Evolutionary conservation across 2,797 vertebrate species (phyloP), one percentile per base, ranked within the genome.

Genomic region (Clamator glandarius): DNA sequence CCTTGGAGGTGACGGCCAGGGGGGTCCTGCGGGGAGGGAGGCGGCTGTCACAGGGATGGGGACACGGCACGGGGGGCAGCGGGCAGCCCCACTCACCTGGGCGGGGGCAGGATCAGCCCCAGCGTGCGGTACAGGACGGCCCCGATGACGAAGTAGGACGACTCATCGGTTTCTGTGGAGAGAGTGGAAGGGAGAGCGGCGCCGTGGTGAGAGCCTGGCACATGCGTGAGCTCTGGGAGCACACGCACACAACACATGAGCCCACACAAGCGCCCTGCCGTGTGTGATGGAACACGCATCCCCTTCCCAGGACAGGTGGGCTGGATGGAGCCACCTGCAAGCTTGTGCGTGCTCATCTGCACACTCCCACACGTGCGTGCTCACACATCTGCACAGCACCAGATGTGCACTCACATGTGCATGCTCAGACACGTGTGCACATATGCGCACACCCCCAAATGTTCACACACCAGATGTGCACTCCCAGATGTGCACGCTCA

Each of bases 61-160:
- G 57, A 41, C 51, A 3, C 4, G 6, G 39, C 2, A 0, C 1
- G 17, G 81, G 90, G 69, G 54, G 18, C 84, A 16, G 74, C 17
- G 18, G 91, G 84, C 24, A 35, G 87, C 7, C 64, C 61, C 72
- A 97, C 99, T 98, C 97, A 99, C 99, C 97, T 98, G 44, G 99
- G 99, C 16, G 98, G 98, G 8, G 99, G 99, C 95, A 99, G 97
- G 97, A 99, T 99, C 92, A 98, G 95, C 44, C 98, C 98, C 73
- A 99, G 96, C 1, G 99, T 99, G 92, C 99, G 98, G 96, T 99
- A 99, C 92, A 99, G 97, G 96, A 99, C 98, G 62, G 99, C 98
- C 92, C 99, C 99, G 10, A 99, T 99, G 95, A 99, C 99, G 5
- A 99, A 99, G 97, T 99, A 99, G 59, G 99, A 96, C 2, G 99